These are phyloP conservation scores for Caenorhabditis plicata DNA, from an alignment of 2,888 invertebrate species.

Conservation along the genomic window DNA sequence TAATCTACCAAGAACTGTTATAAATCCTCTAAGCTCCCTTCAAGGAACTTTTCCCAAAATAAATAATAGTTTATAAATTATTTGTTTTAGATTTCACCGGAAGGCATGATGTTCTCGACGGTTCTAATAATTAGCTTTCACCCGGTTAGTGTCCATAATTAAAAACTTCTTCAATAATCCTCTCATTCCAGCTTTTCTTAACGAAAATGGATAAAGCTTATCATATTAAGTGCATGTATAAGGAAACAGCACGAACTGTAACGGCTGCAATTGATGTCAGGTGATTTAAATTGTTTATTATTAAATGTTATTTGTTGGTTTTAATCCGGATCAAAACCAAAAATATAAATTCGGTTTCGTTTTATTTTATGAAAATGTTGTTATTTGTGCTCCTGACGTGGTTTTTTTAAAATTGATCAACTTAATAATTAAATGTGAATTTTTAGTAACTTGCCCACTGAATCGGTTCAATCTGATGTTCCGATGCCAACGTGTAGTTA, in stretches of 20 bases:
- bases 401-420: neutral
- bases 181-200: constrained; percentile 53
- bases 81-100: constrained; percentile 51
- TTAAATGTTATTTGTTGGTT: neutral
- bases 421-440: neutral
- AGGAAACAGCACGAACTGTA: constrained; percentile 57
- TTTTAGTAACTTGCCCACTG: constrained; percentile 62
- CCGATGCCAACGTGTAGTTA: constrained; percentile 64
- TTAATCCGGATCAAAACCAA: neutral
- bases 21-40: no score
- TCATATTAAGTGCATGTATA: constrained; percentile 65
- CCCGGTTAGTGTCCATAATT: constrained; percentile 53
- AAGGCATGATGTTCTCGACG: constrained; percentile 65
- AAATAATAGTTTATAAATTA: no score
- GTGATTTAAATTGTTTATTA: constrained; percentile 31
- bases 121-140: constrained; percentile 65
- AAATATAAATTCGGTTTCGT: neutral
- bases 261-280: constrained; percentile 61
- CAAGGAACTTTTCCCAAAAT: no score
- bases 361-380: neutral
- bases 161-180: neutral
- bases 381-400: neutral
- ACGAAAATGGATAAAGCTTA: constrained; percentile 65
- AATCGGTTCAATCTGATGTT: constrained; percentile 50
- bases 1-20: no score